Base-by-base conservation (phyloP, 1,140 invertebrate species). In the Drosophila littoralis region DNA sequence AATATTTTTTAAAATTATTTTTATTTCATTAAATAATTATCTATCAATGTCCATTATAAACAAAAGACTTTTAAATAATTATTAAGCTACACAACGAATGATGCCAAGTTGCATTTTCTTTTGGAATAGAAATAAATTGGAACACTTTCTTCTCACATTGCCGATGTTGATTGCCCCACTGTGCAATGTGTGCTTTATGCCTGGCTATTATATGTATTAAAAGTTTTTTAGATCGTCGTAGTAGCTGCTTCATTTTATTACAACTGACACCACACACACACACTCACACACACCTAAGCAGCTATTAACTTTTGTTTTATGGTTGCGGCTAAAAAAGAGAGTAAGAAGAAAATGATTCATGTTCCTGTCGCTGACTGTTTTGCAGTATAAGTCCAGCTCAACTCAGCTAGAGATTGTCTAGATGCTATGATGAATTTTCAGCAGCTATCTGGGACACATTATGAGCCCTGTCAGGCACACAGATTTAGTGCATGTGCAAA, bases 201-300 rank as follows among this genome's bases (percentile, higher is more conserved):
- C 63, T 32, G 75, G 77, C 85, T 89, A 89, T 89, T 84, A 89
- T 89, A 81, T 90, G 85, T 90, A 89, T 89, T 89, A 89, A 89
- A 89, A 89, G 70, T 89, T 89, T 90, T 89, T 88, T 71, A 89
- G 74, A 74, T 77, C 67, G 60, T 63, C 67, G 38, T 36, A 73
- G 73, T 67, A 72, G 73, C 77, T 85, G 82, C 77, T 79, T 81
- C 82, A 86, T 88, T 89, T 89, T 88, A 88, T 88, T 80, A 88
- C 83, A 76, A 66, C 82, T 73, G 78, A 79, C 79, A 86, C 65
- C 70, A 71, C 68, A 80, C 77, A 61, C 77, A 54, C 59, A 52
- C 32, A 75, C 60, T 32, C 50, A 48, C 12, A 45, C 17, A 9
- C 51, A 13, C 13, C 48, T 67, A 73, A 51, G 74, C 79, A 64